A percentile compares a stretch with the other conserved stretches of the same genome.
These are phyloP conservation scores for Ptychochromis oligacanthus DNA, from an alignment of 2,113 vertebrate species.

Conservation along the genomic window DNA sequence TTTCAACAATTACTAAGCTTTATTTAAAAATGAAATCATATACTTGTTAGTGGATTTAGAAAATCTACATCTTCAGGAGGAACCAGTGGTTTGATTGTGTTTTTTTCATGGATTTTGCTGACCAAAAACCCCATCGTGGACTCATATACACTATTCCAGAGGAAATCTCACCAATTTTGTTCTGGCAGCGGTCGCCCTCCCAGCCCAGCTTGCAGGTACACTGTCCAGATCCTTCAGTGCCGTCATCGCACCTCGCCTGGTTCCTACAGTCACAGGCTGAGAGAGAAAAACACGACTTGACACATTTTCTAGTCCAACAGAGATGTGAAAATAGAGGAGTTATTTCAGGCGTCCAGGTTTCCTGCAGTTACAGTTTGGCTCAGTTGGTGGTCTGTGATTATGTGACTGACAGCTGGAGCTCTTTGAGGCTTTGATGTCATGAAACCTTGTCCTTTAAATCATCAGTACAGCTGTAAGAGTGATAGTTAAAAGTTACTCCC, in stretches of 20 bases:
- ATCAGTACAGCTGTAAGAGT: background rate
- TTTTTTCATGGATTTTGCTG: background rate
- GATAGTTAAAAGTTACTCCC: background rate
- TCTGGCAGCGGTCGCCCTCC: constrained; percentile 57
- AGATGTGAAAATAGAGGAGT: background rate
- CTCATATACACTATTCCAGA: background rate
- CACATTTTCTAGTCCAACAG: background rate
- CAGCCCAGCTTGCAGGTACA: constrained; percentile 59
- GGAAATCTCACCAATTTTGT: constrained; percentile 36
- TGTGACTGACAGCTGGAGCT: too few species aligned
- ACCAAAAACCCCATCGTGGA: background rate
- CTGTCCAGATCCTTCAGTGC: constrained; percentile 56
- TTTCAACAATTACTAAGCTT: background rate
- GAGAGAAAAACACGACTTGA: constrained; percentile 8
- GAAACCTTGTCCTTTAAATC: background rate
- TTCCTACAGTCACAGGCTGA: constrained; percentile 58
- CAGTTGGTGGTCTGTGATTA: background rate
- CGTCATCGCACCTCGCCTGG: constrained; percentile 56
- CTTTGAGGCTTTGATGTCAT: background rate
- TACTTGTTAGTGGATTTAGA: background rate
- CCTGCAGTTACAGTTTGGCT: background rate
- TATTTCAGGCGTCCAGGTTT: background rate
- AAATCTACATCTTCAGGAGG: background rate
- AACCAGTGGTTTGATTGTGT: background rate
- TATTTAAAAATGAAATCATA: background rate